Evolutionary conservation across 2,888 invertebrate species (phyloP).

Genomic region (Geotrupes spiniger): DNA sequence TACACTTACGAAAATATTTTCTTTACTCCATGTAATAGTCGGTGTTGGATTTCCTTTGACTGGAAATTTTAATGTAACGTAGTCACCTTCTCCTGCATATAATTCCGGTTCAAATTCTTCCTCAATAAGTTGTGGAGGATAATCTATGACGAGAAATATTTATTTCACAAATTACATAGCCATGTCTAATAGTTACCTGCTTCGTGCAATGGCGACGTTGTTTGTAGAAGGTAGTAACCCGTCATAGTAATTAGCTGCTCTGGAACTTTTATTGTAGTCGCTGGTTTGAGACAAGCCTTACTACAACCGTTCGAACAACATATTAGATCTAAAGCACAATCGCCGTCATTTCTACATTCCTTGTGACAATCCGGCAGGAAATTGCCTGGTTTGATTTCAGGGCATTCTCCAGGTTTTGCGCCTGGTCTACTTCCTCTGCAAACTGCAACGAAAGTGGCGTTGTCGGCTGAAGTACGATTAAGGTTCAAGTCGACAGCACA

Average conservation of each 20-base stretch:
- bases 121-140: constrained; percentile 42
- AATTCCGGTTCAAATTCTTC: constrained; percentile 57
- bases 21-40: constrained; percentile 72
- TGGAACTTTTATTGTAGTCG: constrained; percentile 43
- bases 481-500: constrained; percentile 65
- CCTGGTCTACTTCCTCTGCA: constrained; percentile 67
- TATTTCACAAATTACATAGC: not conserved
- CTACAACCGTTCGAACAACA: constrained; percentile 82
- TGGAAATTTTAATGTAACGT: constrained; percentile 70
- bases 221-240: constrained; percentile 47
- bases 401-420: constrained; percentile 69
- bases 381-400: constrained; percentile 50
- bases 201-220: constrained; percentile 37
- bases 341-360: constrained; percentile 77
- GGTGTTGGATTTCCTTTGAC: constrained; percentile 78
- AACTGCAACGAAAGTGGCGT: constrained; percentile 56
- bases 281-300: constrained; percentile 64
- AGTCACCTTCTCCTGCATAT: constrained; percentile 67
- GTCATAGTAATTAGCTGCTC: constrained; percentile 42
- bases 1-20: constrained; percentile 62
- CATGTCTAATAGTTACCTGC: constrained; percentile 35
- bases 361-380: constrained; percentile 61
- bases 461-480: constrained; percentile 19
- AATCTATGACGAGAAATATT: constrained; percentile 33
- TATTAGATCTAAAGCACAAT: constrained; percentile 74